A percentile compares a stretch with the other conserved stretches of the same genome.
Evolutionary conservation across 2,113 vertebrate species (phyloP).

Genomic region (Psittacula cyanocephala): DNA sequence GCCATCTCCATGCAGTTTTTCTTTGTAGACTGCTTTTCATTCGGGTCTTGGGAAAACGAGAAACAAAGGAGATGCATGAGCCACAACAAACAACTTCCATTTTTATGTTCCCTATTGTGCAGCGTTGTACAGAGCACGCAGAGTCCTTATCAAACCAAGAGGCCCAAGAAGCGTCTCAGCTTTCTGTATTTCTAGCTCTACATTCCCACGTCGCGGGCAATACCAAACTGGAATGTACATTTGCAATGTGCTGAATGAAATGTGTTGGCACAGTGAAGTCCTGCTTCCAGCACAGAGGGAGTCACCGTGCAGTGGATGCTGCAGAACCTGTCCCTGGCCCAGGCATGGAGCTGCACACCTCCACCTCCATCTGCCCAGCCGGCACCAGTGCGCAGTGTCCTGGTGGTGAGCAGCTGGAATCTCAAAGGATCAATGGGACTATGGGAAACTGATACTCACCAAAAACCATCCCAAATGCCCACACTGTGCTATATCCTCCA

Average conservation of each 20-base stretch:
- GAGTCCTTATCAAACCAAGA: neutral
- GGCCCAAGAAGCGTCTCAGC: neutral
- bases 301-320: neutral
- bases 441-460: neutral
- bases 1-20: neutral
- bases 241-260: neutral
- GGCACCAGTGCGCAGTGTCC: neutral
- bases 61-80: neutral
- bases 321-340: neutral
- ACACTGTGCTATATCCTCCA: fast-evolving
- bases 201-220: neutral
- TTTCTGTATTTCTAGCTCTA: neutral
- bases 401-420: neutral
- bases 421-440: too few species aligned
- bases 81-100: neutral
- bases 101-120: neutral
- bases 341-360: neutral
- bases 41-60: neutral
- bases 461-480: neutral
- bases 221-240: neutral
- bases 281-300: neutral
- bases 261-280: fast-evolving
- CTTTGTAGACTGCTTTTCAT: neutral
- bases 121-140: neutral
- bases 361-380: neutral